Evolutionary conservation across 2,797 vertebrate species (phyloP), one percentile per base, ranked within the genome.

Genomic region (Graptemys geographica): DNA sequence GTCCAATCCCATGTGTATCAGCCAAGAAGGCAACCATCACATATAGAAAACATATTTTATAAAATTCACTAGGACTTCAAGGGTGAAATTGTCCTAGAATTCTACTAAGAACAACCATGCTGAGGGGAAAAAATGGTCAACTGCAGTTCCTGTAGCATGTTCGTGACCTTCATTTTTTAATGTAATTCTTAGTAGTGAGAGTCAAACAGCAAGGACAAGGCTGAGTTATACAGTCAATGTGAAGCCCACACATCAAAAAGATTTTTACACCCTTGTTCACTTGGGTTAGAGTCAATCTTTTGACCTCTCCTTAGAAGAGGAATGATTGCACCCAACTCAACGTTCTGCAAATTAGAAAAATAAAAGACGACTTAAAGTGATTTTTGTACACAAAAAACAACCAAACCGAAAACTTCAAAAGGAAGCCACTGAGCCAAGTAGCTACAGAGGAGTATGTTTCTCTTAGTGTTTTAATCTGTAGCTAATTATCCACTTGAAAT

Each of bases 271-370:
- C 1, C 27, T 0, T 0, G 7, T 76, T 16, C 11, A 94, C 31
- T 72, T 85, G 28, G 27, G 27, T 52, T 25, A 55, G n/a, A 88
- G 84, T 81, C 53, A 57, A 83, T 78, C 51, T 78, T 90, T 84
- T 83, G 44, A 90, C 31, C 13, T 81, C 59, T 89, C 56, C 37
- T 90, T 28, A 44, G 53, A 81, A 41, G 25, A 81, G 56, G 53
- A 87, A 59, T 33, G 49, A 88, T 82, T 19, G 55, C 2, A 31
- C 19, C 31, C 25, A 81, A 11, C 16, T 47, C 2, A 23, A 12
- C 21, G 69, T 72, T 86, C 74, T 83, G 44, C 79, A 79, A 82
- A 82, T 13, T 44, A 44, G 59, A 81, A 94, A 96, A 93, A 37
- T 15, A 69, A 82, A 49, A 52, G 84, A 89, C 56, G 86, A 86